These are phyloP conservation scores for Oreochromis spilurus DNA, from an alignment of 2,113 vertebrate species.

Conservation along the genomic window DNA sequence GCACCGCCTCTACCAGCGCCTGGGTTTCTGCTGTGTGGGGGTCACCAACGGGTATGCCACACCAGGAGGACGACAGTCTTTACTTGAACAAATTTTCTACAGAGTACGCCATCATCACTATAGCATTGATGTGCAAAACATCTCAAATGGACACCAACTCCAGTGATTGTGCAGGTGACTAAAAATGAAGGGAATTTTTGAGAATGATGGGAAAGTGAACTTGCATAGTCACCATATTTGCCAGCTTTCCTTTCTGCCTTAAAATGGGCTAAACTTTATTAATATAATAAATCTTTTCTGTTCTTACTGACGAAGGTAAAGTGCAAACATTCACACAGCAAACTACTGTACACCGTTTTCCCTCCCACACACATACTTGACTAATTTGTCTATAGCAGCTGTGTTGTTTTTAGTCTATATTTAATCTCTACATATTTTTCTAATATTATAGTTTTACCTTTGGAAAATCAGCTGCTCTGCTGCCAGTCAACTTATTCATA, in stretches of 20 bases:
- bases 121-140: constrained; percentile 53
- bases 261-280: neutral
- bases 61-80: constrained; percentile 72
- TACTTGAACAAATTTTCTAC: constrained; percentile 82
- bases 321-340: neutral
- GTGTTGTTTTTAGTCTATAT: neutral
- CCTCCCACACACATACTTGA: neutral
- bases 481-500: neutral
- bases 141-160: neutral
- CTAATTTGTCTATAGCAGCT: neutral
- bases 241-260: neutral
- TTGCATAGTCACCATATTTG: neutral
- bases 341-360: neutral
- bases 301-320: neutral
- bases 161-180: neutral
- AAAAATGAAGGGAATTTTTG: neutral
- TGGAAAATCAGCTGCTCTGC: neutral
- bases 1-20: constrained; percentile 80
- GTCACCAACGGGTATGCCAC: constrained; percentile 74
- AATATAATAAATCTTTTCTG: neutral
- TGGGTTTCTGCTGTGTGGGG: constrained; percentile 82
- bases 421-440: neutral
- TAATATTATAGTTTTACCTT: rapidly evolving
- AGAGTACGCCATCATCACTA: constrained; percentile 84
- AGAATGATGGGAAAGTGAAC: neutral